Evolutionary conservation across 1,140 invertebrate species (phyloP).

Genomic region (Melanaphis sacchari): DNA sequence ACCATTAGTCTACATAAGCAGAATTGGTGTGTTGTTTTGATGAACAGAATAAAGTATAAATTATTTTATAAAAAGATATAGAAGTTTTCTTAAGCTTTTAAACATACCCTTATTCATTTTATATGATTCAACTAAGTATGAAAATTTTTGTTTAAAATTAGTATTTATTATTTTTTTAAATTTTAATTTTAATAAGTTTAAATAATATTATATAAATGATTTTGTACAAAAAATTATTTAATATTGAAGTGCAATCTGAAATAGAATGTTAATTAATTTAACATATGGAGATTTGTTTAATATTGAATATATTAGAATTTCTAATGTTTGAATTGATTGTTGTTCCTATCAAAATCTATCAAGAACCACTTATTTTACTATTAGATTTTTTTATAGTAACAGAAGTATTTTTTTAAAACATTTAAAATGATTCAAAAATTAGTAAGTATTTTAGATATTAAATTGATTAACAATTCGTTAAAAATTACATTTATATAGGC

Average conservation of each 20-base stretch:
- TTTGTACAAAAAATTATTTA: conserved; percentile 47
- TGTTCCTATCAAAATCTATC: conserved; percentile 22
- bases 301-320: conserved; percentile 51
- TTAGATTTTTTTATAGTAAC: conserved; percentile 32
- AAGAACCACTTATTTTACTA: conserved; percentile 32
- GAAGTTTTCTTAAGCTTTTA: neutral
- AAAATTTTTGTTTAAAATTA: neutral
- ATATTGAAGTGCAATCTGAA: conserved; percentile 11
- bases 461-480: neutral
- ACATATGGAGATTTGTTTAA: conserved; percentile 52
- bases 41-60: neutral
- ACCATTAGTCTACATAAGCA: neutral
- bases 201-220: conserved; percentile 13
- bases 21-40: neutral
- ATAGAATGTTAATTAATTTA: conserved; percentile 40
- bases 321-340: conserved; percentile 51
- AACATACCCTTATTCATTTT: neutral
- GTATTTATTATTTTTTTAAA: neutral
- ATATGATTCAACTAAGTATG: neutral
- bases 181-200: neutral
- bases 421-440: conserved; percentile 50
- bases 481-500: neutral
- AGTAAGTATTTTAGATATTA: conserved; percentile 16
- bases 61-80: neutral
- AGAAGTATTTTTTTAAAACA: conserved; percentile 35